Conservation (phyloP, 92 coral and sea anemone species). For the Micromussa lordhowensis region DNA sequence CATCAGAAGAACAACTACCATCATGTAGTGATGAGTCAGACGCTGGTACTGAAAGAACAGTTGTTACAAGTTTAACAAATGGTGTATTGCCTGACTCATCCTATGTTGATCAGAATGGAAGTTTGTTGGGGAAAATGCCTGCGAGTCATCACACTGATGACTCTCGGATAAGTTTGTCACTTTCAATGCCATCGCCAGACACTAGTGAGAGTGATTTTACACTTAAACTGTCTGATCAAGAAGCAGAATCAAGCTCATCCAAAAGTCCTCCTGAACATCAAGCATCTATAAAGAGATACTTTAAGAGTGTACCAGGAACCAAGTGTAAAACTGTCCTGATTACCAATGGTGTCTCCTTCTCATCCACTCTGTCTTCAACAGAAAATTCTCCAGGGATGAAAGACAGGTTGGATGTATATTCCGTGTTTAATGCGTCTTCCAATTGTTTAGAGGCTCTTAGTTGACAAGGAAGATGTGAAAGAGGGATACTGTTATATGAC, state of each 20-base stretch:
- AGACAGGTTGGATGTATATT: conserved; percentile 11
- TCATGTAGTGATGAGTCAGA: not conserved
- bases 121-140: not conserved
- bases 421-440: not conserved
- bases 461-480: not conserved
- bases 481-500: no score
- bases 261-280: conserved; percentile 85
- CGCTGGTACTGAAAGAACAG: no score
- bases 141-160: not conserved
- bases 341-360: conserved; percentile 11
- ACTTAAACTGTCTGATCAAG: conserved; percentile 25
- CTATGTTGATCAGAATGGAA: not conserved
- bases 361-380: not conserved
- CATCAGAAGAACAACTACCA: not conserved
- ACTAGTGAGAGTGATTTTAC: conserved; percentile 26
- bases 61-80: not conserved
- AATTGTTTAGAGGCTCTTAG: not conserved
- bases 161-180: conserved; percentile 15
- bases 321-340: conserved; percentile 37
- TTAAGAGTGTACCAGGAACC: conserved; percentile 59
- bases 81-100: not conserved
- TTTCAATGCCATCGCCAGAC: conserved; percentile 36
- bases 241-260: conserved; percentile 53
- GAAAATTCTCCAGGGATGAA: conserved; percentile 15
- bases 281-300: conserved; percentile 87